These are phyloP conservation scores for Byasa hedistus DNA, from an alignment of 2,888 invertebrate genomes.

Conservation along the genomic window DNA sequence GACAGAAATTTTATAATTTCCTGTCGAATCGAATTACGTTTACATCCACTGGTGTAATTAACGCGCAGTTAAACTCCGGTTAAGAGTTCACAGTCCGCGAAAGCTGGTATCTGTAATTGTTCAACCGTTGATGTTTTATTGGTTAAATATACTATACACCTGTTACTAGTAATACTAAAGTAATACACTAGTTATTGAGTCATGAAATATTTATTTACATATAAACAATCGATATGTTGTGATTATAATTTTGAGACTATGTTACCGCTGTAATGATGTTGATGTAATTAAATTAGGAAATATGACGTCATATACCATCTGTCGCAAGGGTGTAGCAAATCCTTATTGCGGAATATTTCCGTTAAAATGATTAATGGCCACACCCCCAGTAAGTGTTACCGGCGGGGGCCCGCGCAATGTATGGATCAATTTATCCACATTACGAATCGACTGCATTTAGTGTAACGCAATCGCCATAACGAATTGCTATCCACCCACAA, in stretches of 20 bases:
- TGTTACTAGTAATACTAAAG: too few species aligned
- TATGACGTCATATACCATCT: slow-evolving; percentile 26
- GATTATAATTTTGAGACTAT: too few species aligned
- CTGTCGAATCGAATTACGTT: neutral
- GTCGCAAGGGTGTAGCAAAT: slow-evolving; percentile 34
- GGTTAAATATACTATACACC: too few species aligned
- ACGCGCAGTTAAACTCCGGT: slow-evolving; percentile 2
- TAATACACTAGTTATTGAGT: too few species aligned
- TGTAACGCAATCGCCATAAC: slow-evolving; percentile 15
- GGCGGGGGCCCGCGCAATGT: slow-evolving; percentile 22
- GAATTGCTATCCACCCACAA: slow-evolving; percentile 5
- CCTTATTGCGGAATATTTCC: slow-evolving; percentile 41
- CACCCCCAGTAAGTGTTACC: slow-evolving; percentile 38
- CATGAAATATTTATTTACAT: too few species aligned
- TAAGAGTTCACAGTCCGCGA: slow-evolving; percentile 13
- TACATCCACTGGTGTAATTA: slow-evolving; percentile 3
- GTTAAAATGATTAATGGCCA: slow-evolving; percentile 42
- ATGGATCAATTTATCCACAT: slow-evolving; percentile 27
- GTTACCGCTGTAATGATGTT: too few species aligned
- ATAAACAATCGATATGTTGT: too few species aligned
- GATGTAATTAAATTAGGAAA: too few species aligned
- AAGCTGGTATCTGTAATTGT: slow-evolving; percentile 10
- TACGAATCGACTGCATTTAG: slow-evolving; percentile 19
- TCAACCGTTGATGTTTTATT: neutral
- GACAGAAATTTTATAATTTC: neutral